phyloP scores from a whole-genome alignment of 2,888 invertebrate genomes.

The Cataglyphis cursor region DNA sequence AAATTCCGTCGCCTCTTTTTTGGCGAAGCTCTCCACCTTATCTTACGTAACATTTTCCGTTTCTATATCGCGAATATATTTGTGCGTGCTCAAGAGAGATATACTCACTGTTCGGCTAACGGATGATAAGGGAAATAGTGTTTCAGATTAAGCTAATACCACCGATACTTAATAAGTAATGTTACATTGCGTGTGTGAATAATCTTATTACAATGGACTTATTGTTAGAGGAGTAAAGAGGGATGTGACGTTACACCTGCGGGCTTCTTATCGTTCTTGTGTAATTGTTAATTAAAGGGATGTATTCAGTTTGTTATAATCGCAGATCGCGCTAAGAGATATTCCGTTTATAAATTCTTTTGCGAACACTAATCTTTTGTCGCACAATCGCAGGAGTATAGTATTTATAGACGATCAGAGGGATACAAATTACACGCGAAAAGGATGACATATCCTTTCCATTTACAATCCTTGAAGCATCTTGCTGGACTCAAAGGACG shows the following conservation, averaged over 20 bases:
- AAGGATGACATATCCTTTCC: conserved; percentile 48
- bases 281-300: conserved; percentile 27
- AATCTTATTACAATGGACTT: conserved; percentile 12
- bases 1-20: conserved; percentile 64
- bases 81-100: conserved; percentile 24
- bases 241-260: not conserved
- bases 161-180: conserved; percentile 37
- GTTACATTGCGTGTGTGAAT: conserved; percentile 26
- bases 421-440: conserved; percentile 30
- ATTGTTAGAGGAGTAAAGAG: not conserved
- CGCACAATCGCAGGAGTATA: conserved; percentile 14
- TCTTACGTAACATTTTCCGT: conserved; percentile 60
- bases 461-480: conserved; percentile 45
- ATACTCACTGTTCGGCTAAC: conserved; percentile 33
- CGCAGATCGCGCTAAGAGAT: not conserved
- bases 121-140: conserved; percentile 25
- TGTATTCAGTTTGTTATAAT: not conserved
- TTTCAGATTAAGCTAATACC: conserved; percentile 19
- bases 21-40: conserved; percentile 37
- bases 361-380: conserved; percentile 6
- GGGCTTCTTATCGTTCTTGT: conserved; percentile 14
- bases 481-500: conserved; percentile 52
- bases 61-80: conserved; percentile 33
- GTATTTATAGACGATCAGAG: conserved; percentile 34
- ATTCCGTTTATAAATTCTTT: conserved; percentile 5